Percentiles rank a stretch among this genome's conserved stretches.
Conservation (phyloP, 2,888 invertebrate species). For the Liopterus haemorrhoidalis region DNA sequence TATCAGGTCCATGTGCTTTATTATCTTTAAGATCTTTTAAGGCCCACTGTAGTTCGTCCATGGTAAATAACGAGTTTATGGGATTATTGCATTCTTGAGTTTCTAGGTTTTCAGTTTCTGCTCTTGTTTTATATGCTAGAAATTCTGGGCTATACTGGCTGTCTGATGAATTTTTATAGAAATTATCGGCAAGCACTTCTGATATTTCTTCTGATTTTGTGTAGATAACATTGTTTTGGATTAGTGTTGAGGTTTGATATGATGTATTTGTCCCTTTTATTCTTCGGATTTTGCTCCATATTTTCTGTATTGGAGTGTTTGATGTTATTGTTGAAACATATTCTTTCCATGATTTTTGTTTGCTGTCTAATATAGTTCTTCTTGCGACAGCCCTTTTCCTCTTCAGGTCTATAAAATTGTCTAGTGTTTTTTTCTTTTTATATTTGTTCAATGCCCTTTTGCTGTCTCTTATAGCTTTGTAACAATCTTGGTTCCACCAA, state of each 20-base stretch:
- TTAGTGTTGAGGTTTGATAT: background rate
- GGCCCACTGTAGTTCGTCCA: background rate
- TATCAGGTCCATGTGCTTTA: background rate
- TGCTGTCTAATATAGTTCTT: slow-evolving; percentile 16
- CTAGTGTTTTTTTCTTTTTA: background rate
- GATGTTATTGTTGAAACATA: slow-evolving; percentile 4
- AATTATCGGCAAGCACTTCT: background rate
- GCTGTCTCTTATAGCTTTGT: slow-evolving; percentile 5
- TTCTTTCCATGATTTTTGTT: slow-evolving; percentile 19
- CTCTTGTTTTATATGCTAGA: background rate
- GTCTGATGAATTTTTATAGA: background rate
- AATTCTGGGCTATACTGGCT: background rate
- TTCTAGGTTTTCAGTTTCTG: background rate
- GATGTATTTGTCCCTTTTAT: slow-evolving; percentile 7
- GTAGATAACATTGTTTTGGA: background rate
- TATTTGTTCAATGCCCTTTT: slow-evolving; percentile 16
- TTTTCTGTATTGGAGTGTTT: slow-evolving; percentile 1
- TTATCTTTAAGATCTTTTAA: background rate
- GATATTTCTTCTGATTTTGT: background rate
- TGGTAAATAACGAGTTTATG: background rate
- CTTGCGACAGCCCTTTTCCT: slow-evolving; percentile 10
- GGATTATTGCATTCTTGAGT: background rate
- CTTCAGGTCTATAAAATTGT: background rate
- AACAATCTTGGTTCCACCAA: slow-evolving; percentile 22
- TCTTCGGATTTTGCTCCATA: slow-evolving; percentile 11